Conservation (phyloP, 2,888 invertebrate species). For the Notodonta dromedarius region DNA sequence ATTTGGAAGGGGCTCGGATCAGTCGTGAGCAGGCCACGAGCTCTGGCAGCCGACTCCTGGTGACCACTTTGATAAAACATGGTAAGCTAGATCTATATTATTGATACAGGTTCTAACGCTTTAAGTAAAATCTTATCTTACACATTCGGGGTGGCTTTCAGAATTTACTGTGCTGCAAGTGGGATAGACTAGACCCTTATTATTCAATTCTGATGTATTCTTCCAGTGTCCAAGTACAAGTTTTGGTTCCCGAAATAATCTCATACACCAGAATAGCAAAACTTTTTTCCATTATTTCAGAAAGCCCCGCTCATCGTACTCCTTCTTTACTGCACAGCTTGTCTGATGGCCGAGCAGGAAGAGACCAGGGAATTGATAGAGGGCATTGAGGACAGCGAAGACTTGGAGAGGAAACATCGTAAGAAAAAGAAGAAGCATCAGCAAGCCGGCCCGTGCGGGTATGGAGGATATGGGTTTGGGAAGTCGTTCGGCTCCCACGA, state of each 20-base stretch:
- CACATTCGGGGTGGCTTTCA: too few species aligned
- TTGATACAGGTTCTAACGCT: not conserved
- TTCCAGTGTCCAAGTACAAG: too few species aligned
- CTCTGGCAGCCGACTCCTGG: constrained; percentile 22
- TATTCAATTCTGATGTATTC: too few species aligned
- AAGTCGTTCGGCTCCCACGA: constrained; percentile 61
- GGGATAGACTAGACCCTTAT: too few species aligned
- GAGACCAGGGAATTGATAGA: constrained; percentile 52
- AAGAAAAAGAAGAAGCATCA: constrained; percentile 68
- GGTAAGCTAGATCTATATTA: constrained; percentile 45
- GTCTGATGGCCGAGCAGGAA: constrained; percentile 48
- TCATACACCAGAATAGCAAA: not conserved
- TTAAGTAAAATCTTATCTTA: too few species aligned
- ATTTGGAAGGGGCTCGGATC: constrained; percentile 33
- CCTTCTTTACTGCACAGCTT: constrained; percentile 44
- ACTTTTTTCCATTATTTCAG: constrained; percentile 42
- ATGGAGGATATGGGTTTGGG: constrained; percentile 55
- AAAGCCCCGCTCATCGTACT: constrained; percentile 49
- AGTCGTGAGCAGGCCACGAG: constrained; percentile 40
- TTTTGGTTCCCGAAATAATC: not conserved
- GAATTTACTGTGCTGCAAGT: too few species aligned
- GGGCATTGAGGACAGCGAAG: constrained; percentile 53
- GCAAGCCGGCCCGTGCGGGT: constrained; percentile 50
- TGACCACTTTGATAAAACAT: constrained; percentile 21
- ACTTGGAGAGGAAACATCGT: constrained; percentile 60